Evolutionary conservation across 1,140 invertebrate genomes (phyloP).

Genomic region (Homarus americanus): DNA sequence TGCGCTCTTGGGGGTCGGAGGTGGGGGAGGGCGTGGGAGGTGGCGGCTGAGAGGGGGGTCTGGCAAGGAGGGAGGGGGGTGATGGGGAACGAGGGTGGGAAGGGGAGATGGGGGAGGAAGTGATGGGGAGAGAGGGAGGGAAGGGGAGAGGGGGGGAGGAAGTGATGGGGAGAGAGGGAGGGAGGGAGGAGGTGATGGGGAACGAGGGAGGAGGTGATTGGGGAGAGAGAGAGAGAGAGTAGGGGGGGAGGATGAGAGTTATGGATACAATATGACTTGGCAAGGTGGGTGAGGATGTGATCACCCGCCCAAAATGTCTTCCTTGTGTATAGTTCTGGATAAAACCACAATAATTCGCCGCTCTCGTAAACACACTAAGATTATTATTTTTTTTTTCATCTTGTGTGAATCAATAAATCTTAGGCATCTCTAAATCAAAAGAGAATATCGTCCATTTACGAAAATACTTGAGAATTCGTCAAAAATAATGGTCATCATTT

Average conservation of each 20-base stretch:
- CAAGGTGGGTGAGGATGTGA: conserved; percentile 5
- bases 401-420: no score
- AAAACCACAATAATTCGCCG: no score
- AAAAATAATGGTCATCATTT: no score
- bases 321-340: no score
- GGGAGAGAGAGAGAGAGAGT: conserved; percentile 29
- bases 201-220: background rate
- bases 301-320: conserved; percentile 41
- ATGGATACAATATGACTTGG: conserved; percentile 52
- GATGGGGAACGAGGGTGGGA: background rate
- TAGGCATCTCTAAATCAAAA: no score
- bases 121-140: background rate
- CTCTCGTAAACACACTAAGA: no score
- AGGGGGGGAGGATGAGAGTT: background rate
- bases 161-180: conserved; percentile 25
- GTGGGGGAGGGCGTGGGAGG: no score
- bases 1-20: background rate
- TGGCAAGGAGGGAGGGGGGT: background rate
- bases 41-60: no score
- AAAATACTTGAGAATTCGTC: no score
- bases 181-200: conserved; percentile 11
- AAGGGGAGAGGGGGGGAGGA: background rate
- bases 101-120: background rate
- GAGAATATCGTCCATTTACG: no score
- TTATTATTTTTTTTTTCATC: no score